phyloP scores from a whole-genome alignment of 37 sponge, comb jelly and placozoan species.

The Agelas oroides region DNA sequence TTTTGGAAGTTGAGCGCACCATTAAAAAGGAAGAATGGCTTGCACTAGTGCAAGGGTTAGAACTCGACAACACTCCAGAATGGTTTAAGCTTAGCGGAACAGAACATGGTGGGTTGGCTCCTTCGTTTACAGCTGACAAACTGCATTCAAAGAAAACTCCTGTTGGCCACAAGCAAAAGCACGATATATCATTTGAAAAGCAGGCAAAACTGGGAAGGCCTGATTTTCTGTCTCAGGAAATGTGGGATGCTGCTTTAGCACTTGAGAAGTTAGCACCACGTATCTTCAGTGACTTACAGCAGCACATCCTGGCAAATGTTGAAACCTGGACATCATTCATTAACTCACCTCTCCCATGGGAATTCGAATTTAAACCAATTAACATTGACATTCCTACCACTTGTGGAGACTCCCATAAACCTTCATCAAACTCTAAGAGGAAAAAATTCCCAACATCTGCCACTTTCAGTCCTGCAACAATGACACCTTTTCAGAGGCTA shows the following conservation, averaged over 20 bases:
- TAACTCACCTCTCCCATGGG: constrained; percentile 2
- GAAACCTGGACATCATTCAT: constrained; percentile 5
- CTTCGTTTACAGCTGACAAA: no score
- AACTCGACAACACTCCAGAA: no score
- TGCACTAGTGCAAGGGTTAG: not conserved
- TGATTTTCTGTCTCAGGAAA: not conserved
- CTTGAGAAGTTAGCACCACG: not conserved
- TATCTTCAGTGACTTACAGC: constrained; percentile 4
- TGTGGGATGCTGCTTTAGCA: constrained; percentile 7
- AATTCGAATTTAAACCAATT: not conserved
- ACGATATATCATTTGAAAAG: not conserved
- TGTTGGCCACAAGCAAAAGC: not conserved
- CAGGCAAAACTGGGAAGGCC: constrained; percentile 1
- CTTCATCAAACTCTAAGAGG: no score
- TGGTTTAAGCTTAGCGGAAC: no score
- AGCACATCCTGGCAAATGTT: not conserved
- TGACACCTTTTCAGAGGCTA: constrained; percentile 19
- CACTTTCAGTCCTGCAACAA: not conserved
- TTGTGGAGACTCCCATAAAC: not conserved
- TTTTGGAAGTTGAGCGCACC: not conserved
- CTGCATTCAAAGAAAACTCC: not conserved
- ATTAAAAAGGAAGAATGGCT: constrained; percentile 13
- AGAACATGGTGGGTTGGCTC: no score
- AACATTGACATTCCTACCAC: not conserved
- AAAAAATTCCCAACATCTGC: not conserved